Conservation (phyloP, 2,113 vertebrate species). For the Camelus dromedarius region DNA sequence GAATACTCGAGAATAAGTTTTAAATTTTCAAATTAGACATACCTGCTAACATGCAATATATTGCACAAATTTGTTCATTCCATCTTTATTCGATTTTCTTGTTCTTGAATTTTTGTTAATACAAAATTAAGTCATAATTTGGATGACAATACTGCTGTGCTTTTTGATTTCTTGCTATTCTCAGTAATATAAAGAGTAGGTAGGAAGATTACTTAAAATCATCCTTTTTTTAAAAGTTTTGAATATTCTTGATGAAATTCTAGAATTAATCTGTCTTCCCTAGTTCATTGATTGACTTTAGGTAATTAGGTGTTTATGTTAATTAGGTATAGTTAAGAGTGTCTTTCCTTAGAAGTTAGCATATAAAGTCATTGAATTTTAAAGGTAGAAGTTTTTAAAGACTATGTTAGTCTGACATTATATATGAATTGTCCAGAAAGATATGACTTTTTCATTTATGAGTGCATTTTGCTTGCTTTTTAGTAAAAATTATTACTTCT, state of each 20-base stretch:
- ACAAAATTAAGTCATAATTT: background rate
- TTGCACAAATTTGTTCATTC: background rate
- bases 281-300: background rate
- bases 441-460: background rate
- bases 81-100: background rate
- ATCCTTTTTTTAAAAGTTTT: background rate
- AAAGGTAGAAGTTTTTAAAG: background rate
- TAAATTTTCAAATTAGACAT: constrained; percentile 4
- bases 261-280: constrained; percentile 14
- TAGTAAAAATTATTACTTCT: background rate
- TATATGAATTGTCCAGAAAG: background rate
- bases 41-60: background rate
- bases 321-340: background rate
- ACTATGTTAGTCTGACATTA: background rate
- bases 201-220: constrained; percentile 23
- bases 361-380: constrained; percentile 36
- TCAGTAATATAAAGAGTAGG: background rate
- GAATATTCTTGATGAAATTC: background rate
- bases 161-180: background rate
- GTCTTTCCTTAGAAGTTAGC: constrained; percentile 5
- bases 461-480: background rate
- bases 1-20: constrained; percentile 7
- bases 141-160: background rate
- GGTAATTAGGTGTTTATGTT: constrained; percentile 15
- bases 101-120: constrained; percentile 36